Evolutionary conservation across 2,888 invertebrate species (phyloP), one percentile per base, ranked within the genome.

Genomic region (Apantesis nais): DNA sequence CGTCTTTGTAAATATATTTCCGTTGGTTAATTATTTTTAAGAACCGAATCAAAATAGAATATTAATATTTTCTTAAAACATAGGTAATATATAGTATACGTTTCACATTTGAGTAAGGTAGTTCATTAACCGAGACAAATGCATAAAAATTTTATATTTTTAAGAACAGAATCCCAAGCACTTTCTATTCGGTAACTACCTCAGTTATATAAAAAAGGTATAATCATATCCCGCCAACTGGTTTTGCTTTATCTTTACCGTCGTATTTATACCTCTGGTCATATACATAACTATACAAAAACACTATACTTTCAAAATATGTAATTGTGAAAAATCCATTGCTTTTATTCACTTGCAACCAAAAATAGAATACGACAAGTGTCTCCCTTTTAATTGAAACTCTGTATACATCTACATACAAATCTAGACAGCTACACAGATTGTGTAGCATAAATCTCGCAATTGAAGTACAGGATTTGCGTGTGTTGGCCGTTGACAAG

Each of bases 401-500:
- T 48, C 52, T 71, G 63, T 63, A 70, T 19, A 70, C 22, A 39
- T 67, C 37, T 65, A 65, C 60, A 62, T 72, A 55, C 37, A 39
- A 48, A 34, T 11, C 62, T 66, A 66, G 55, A 55, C 67, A 48
- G 31, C 31, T 66, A 64, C 41, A 71, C 11, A 41, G 65, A 74
- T 62, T 62, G 67, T 37, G 55, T 61, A 64, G 71, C 39, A 44
- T 75, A 83, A 82, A 83, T 79, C 82, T 80, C 73, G 64, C 74
- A 72, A 71, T 78, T 72, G 75, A 77, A 77, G 61, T 70, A 73
- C 75, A 67, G 73, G 75, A 69, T 74, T 77, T 67, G 75, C 77
- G 73, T 76, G 75, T 78, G 37, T 61, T 68, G 31, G 44, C 58
- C 81, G 84, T 82, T 86, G 88, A 86, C 86, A 84, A 88, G 89